These are phyloP conservation scores for Halyomorpha halys DNA, from an alignment of 1,140 invertebrate species.

Conservation along the genomic window DNA sequence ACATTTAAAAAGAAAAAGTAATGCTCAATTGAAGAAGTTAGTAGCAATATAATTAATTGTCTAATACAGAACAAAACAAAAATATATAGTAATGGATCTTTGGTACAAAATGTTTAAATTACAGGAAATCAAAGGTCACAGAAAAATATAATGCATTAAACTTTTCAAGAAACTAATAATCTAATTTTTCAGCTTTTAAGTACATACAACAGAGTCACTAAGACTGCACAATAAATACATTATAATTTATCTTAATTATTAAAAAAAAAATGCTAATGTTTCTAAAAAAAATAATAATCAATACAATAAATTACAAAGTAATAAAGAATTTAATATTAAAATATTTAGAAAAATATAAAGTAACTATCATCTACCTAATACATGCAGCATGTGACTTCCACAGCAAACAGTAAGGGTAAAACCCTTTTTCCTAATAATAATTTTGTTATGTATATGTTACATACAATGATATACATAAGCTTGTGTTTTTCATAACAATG, in stretches of 20 bases:
- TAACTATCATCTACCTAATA: too few species aligned
- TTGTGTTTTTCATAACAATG: background rate
- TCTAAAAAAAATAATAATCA: background rate
- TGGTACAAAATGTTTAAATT: background rate
- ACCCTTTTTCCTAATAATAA: background rate
- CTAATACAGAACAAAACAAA: conserved; percentile 5
- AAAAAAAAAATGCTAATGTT: conserved; percentile 3
- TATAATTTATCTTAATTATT: conserved; percentile 1
- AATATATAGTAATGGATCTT: conserved; percentile 5
- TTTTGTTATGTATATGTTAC: conserved; percentile 2
- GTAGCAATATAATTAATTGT: background rate
- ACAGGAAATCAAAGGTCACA: background rate
- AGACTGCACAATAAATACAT: conserved; percentile 4
- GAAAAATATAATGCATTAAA: conserved; percentile 1
- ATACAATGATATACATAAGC: conserved; percentile 4
- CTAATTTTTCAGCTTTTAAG: conserved; percentile 1
- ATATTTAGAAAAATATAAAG: too few species aligned
- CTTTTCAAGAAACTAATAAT: background rate
- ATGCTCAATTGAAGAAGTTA: background rate
- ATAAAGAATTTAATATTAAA: too few species aligned
- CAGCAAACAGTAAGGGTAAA: too few species aligned
- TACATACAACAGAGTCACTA: background rate
- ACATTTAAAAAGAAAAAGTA: background rate
- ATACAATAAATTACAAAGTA: too few species aligned
- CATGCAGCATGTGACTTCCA: too few species aligned